Evolutionary conservation across 2,888 invertebrate genomes (phyloP).

Genomic region (Myopa testacea): DNA sequence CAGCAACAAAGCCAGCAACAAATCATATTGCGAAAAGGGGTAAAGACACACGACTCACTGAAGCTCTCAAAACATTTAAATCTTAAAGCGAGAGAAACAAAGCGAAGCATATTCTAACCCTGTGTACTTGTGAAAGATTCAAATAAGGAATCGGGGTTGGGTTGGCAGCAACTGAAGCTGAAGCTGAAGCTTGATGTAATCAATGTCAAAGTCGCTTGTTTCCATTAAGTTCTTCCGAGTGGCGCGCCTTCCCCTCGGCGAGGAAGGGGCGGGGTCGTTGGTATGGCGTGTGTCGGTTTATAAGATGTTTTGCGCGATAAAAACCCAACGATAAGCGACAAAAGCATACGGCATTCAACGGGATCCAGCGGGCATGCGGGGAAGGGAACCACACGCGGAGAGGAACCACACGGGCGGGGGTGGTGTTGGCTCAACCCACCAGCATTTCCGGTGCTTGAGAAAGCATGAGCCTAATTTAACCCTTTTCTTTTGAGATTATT

Average conservation of each 20-base stretch:
- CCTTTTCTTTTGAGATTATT: conserved; percentile 50
- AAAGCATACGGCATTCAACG: conserved; percentile 53
- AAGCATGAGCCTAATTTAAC: conserved; percentile 45
- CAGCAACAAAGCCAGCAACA: conserved; percentile 32
- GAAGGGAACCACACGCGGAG: neutral
- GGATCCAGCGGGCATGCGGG: neutral
- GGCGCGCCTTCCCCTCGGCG: conserved; percentile 11
- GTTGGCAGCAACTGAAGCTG: neutral
- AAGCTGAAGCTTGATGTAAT: conserved; percentile 30
- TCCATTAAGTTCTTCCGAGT: conserved; percentile 46
- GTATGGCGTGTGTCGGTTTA: conserved; percentile 42
- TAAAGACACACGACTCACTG: conserved; percentile 20
- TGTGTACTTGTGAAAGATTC: neutral
- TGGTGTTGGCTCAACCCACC: neutral
- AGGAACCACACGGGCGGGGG: neutral
- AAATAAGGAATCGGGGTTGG: neutral
- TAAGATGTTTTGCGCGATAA: conserved; percentile 45
- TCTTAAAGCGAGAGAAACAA: conserved; percentile 14
- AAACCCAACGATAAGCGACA: conserved; percentile 55
- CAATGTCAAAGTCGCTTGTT: conserved; percentile 44
- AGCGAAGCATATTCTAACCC: neutral
- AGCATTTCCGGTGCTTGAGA: conserved; percentile 20
- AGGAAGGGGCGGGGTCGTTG: conserved; percentile 42
- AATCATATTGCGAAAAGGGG: conserved; percentile 38
- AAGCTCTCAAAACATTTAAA: conserved; percentile 30